Base-by-base conservation (phyloP, 1,140 invertebrate genomes). In the Mactra quadrangularis region DNA sequence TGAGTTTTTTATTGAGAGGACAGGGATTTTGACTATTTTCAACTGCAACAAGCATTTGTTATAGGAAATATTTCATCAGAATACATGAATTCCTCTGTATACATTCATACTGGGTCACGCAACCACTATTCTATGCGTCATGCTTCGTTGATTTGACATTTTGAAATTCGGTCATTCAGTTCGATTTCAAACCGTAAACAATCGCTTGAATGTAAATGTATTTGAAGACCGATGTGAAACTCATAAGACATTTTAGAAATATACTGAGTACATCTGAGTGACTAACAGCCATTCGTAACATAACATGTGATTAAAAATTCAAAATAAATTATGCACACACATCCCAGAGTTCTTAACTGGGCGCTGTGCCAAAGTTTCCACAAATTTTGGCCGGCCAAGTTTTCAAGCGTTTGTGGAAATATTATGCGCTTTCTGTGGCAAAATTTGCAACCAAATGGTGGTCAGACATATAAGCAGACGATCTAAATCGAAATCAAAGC, bases 241-340 rank as follows among this genome's bases (percentile, higher is more conserved):
- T n/a, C n/a, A n/a, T n/a, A n/a, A n/a, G n/a, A n/a, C n/a, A n/a
- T n/a, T n/a, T n/a, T n/a, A n/a, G n/a, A n/a, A n/a, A n/a, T n/a
- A n/a, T n/a, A n/a, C n/a, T n/a, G n/a, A n/a, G n/a, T n/a, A n/a
- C n/a, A n/a, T n/a, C n/a, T n/a, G n/a, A n/a, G n/a, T n/a, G n/a
- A n/a, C n/a, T n/a, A n/a, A n/a, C n/a, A n/a, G n/a, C n/a, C n/a
- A n/a, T n/a, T n/a, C n/a, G n/a, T n/a, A n/a, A n/a, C n/a, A 77
- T 33, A 27, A 41, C 60, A 55, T 45, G 47, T 55, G 33, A 66
- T 68, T 68, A 66, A 13, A 55, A 22, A 78, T 68, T 66, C 47
- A 78, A 78, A 71, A 77, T 77, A 77, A 77, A 78, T 66, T 78
- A 78, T 78, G 76, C 55, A 60, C 9, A 45, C 27, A 68, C 71